Percentiles rank a stretch among this genome's conserved stretches.
phyloP scores from a whole-genome alignment of 64 coral and sea anemone species.

The Stylophora pistillata region DNA sequence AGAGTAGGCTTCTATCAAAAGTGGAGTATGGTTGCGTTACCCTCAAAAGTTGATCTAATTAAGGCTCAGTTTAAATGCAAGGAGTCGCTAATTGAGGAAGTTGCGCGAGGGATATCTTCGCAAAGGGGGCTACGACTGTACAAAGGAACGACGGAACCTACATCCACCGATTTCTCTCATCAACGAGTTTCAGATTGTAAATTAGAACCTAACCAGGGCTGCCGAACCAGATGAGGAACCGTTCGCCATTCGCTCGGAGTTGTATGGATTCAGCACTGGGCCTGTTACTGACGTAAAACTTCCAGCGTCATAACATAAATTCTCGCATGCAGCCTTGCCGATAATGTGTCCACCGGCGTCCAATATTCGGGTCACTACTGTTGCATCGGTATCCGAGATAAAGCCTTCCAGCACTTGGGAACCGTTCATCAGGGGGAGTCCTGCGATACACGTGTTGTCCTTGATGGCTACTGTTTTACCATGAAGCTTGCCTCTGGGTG shows the following conservation, averaged over 20 bases:
- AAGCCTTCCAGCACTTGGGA: conserved; percentile 68
- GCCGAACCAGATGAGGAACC: conserved; percentile 88
- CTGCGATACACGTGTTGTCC: conserved; percentile 74
- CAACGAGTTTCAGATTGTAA: too few species aligned
- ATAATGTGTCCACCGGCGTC: conserved; percentile 82
- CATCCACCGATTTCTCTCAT: not conserved
- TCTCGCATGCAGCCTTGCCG: conserved; percentile 86
- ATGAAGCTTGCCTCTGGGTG: conserved; percentile 55
- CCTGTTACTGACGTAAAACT: conserved; percentile 79
- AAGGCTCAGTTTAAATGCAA: too few species aligned
- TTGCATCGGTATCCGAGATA: conserved; percentile 81
- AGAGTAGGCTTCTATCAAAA: too few species aligned
- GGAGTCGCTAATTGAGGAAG: too few species aligned
- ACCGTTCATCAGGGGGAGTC: conserved; percentile 85
- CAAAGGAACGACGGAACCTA: too few species aligned
- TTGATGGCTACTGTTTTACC: conserved; percentile 82
- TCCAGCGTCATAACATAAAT: conserved; percentile 64
- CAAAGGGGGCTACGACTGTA: too few species aligned
- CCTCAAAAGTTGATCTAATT: too few species aligned
- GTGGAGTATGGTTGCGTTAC: too few species aligned
- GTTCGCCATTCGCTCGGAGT: conserved; percentile 41
- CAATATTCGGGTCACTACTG: conserved; percentile 83
- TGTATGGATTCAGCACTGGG: conserved; percentile 71
- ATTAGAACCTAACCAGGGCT: conserved; percentile 55
- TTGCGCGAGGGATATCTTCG: too few species aligned